Evolutionary conservation across 2,888 invertebrate genomes (phyloP).

Genomic region (Choristoneura rosaceana): DNA sequence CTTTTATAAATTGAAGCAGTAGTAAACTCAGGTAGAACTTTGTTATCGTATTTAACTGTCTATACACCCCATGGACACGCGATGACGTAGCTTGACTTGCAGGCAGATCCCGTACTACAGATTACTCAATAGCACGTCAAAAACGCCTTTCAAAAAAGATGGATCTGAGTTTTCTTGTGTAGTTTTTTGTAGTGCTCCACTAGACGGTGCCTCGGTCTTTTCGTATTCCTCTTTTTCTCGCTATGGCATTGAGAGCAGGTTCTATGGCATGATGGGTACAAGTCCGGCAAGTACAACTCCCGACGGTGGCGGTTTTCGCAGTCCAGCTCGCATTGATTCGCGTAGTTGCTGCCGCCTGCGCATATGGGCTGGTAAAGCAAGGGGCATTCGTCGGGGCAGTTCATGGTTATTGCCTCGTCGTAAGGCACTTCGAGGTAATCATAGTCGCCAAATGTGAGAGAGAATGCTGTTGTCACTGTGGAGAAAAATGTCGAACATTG

Average conservation of each 20-base stretch:
- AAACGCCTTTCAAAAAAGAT: background rate
- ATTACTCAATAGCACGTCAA: background rate
- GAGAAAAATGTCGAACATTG: background rate
- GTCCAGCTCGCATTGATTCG: slow-evolving; percentile 31
- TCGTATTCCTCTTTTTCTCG: background rate
- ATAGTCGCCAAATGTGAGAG: background rate
- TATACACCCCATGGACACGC: no score
- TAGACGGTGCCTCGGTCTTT: no score
- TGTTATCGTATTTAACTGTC: no score
- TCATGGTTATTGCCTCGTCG: background rate
- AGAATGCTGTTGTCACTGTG: background rate
- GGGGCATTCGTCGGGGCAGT: slow-evolving; percentile 17
- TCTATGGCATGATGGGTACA: slow-evolving; percentile 7
- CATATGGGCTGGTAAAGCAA: slow-evolving; percentile 39
- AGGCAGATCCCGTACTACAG: background rate
- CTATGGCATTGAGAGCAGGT: slow-evolving; percentile 7
- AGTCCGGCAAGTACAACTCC: background rate
- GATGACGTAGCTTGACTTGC: no score
- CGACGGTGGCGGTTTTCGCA: slow-evolving; percentile 15
- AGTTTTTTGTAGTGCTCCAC: background rate
- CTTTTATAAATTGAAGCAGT: no score
- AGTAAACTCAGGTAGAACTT: no score
- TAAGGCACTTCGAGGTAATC: background rate
- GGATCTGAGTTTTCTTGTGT: background rate
- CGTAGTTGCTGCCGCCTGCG: slow-evolving; percentile 33